phyloP scores from a whole-genome alignment of 1,140 invertebrate species.

The Calosoma granatense region DNA sequence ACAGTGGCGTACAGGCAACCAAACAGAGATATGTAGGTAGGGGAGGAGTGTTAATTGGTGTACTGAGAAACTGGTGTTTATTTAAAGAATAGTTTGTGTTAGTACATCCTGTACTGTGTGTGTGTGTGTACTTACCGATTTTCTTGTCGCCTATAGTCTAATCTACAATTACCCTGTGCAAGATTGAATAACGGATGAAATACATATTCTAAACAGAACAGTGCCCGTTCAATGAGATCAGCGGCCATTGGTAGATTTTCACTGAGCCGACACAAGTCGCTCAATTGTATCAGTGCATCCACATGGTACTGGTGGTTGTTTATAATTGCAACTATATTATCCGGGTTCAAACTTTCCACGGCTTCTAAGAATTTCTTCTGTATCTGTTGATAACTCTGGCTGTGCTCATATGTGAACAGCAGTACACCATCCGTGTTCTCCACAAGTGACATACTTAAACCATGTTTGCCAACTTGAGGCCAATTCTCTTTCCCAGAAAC shows the following conservation, averaged over 20 bases:
- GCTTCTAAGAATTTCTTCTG: slow-evolving; percentile 66
- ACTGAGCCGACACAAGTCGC: slow-evolving; percentile 67
- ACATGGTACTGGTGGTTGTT: slow-evolving; percentile 71
- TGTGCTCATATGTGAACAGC: slow-evolving; percentile 71
- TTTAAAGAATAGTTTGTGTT: too few species aligned
- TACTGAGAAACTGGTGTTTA: too few species aligned
- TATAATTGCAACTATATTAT: slow-evolving; percentile 72
- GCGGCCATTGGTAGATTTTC: slow-evolving; percentile 73
- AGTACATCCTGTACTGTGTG: too few species aligned
- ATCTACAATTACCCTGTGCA: slow-evolving; percentile 57
- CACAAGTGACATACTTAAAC: slow-evolving; percentile 62
- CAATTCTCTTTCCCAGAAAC: slow-evolving; percentile 56
- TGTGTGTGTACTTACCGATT: slow-evolving; percentile 59
- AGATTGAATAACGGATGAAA: slow-evolving; percentile 77
- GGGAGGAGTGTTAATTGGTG: too few species aligned
- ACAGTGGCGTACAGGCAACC: too few species aligned
- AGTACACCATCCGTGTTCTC: slow-evolving; percentile 34
- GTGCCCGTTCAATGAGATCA: slow-evolving; percentile 65
- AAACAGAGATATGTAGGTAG: too few species aligned
- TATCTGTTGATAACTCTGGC: slow-evolving; percentile 59
- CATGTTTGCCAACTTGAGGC: slow-evolving; percentile 53
- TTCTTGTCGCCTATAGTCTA: slow-evolving; percentile 74
- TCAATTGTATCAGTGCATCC: slow-evolving; percentile 75
- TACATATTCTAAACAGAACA: slow-evolving; percentile 66
- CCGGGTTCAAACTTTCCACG: slow-evolving; percentile 69